A percentile compares a stretch with the other conserved stretches of the same genome.
These are phyloP conservation scores for Dreissena rostriformis DNA, from an alignment of 1,140 invertebrate genomes.

Conservation along the genomic window DNA sequence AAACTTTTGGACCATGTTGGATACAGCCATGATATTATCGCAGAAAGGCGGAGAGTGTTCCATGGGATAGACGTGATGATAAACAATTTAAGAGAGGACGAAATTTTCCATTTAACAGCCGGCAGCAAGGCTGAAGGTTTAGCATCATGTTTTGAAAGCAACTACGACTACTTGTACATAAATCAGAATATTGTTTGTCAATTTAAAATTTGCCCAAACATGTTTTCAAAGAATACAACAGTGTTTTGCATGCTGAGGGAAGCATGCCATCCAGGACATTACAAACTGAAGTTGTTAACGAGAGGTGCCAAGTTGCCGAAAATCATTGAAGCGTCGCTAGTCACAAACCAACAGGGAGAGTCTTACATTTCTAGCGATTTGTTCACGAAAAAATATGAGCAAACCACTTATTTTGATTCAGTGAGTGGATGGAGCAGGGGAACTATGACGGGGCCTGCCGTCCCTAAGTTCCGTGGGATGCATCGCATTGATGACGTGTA, in stretches of 20 bases:
- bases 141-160: slow-evolving; percentile 20
- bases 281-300: background rate
- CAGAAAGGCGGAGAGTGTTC: slow-evolving; percentile 8
- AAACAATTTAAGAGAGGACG: background rate
- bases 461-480: background rate
- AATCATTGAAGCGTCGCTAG: background rate
- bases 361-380: slow-evolving; percentile 13
- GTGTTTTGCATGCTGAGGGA: background rate
- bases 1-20: slow-evolving; percentile 8
- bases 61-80: background rate
- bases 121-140: slow-evolving; percentile 30
- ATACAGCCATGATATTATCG: slow-evolving; percentile 13
- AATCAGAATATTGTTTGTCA: background rate
- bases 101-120: background rate
- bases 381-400: slow-evolving; percentile 1
- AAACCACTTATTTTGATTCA: background rate
- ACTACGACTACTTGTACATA: slow-evolving; percentile 5
- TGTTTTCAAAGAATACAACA: background rate
- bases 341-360: background rate
- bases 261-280: slow-evolving; percentile 29
- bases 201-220: background rate
- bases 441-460: background rate
- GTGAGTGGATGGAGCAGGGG: background rate
- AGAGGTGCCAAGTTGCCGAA: background rate
- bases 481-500: slow-evolving; percentile 3